A percentile compares a stretch with the other conserved stretches of the same genome.
Conservation (phyloP, 2,797 vertebrate genomes). For the Bryconaethiops microstoma region DNA sequence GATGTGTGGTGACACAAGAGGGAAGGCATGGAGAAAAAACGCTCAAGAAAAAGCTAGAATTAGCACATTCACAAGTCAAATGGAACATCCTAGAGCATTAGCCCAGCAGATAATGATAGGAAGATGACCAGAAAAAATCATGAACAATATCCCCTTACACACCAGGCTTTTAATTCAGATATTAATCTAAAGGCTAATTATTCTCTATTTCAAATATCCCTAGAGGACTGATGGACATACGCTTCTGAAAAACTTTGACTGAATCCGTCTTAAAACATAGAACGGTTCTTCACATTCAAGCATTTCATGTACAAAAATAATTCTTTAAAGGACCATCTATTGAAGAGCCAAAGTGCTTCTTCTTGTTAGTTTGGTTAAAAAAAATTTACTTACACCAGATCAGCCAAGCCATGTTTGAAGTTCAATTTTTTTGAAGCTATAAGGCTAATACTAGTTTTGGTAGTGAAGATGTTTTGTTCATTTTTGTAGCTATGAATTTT, state of each 20-base stretch:
- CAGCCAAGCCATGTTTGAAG: no score
- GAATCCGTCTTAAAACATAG: neutral
- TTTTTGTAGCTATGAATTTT: no score
- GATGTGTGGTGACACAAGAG: slow-evolving; percentile 27
- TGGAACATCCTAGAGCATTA: slow-evolving; percentile 15
- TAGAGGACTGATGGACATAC: neutral
- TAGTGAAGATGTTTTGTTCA: no score
- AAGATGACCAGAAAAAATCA: neutral
- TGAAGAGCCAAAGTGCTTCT: neutral
- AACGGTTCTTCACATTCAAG: no score
- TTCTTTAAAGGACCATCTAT: neutral
- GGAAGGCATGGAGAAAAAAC: slow-evolving; percentile 19
- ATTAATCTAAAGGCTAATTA: neutral
- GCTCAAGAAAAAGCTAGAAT: slow-evolving; percentile 28
- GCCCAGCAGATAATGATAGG: slow-evolving; percentile 16
- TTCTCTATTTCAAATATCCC: neutral
- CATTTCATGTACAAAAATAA: neutral
- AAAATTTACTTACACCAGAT: no score
- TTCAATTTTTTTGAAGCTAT: no score
- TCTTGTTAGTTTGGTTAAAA: no score
- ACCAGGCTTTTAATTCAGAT: neutral
- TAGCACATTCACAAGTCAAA: neutral
- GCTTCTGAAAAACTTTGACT: neutral
- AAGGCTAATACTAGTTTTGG: no score
- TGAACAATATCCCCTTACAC: slow-evolving; percentile 1